phyloP scores from a whole-genome alignment of 2,113 vertebrate species.

The Nerophis ophidion region DNA sequence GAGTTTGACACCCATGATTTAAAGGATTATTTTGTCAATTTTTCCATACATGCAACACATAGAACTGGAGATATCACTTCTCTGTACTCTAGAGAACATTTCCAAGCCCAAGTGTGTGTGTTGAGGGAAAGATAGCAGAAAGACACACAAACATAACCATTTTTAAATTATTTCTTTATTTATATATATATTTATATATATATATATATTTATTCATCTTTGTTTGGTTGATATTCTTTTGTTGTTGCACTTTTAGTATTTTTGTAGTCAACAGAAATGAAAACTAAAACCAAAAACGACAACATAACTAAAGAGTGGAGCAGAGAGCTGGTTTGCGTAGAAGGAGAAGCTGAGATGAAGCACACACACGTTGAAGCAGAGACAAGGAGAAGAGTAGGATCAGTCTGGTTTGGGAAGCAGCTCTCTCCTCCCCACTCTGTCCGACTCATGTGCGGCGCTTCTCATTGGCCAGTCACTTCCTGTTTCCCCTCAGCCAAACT shows the following conservation, averaged over 20 bases:
- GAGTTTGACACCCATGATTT: too few relatives aligned
- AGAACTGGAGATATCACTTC: too few relatives aligned
- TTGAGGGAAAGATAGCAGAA: conserved; percentile 5
- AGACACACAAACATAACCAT: conserved; percentile 16
- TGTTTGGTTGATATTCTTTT: conserved; percentile 80
- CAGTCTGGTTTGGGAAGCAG: conserved; percentile 28
- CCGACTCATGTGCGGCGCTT: conserved; percentile 22
- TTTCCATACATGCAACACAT: too few relatives aligned
- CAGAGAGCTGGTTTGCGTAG: conserved; percentile 48
- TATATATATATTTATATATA: conserved; percentile 76
- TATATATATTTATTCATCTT: conserved; percentile 78
- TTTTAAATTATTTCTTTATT: conserved; percentile 76
- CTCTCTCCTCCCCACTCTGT: conserved; percentile 17
- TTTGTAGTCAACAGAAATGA: conserved; percentile 71
- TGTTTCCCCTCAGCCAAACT: conserved; percentile 4
- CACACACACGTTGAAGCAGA: conserved; percentile 3
- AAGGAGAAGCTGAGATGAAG: conserved; percentile 28
- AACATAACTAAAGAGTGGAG: conserved; percentile 41
- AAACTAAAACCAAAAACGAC: conserved; percentile 36
- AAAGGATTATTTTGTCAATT: too few relatives aligned
- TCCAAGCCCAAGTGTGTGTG: not conserved
- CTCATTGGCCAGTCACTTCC: conserved; percentile 32
- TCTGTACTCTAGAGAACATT: not conserved
- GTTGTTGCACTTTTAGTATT: conserved; percentile 77
- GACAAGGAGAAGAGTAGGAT: not conserved